Conservation (phyloP, 23 tunicate species). For the Oikopleura dioica region DNA sequence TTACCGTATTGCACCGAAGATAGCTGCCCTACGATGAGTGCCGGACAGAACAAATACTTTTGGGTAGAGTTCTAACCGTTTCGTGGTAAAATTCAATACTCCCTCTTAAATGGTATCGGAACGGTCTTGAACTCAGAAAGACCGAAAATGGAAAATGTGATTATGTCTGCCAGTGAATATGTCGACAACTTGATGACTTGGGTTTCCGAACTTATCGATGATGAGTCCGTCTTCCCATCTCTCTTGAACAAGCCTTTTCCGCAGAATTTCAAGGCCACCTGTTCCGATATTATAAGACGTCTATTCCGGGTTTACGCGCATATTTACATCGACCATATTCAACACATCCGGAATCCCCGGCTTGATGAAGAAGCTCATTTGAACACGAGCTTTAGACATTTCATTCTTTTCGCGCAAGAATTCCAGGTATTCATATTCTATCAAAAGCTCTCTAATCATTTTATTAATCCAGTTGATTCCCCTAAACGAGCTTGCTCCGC, state of each 20-base stretch:
- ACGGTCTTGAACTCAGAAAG: no score
- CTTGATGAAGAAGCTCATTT: conserved; percentile 84
- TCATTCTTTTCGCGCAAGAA: conserved; percentile 71
- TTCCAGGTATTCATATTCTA: conserved; percentile 25
- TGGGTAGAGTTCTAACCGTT: no score
- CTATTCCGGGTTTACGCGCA: conserved; percentile 89
- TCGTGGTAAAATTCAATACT: no score
- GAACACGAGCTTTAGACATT: conserved; percentile 88
- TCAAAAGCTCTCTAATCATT: no score
- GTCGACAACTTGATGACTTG: conserved; percentile 89
- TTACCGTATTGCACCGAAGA: conserved; percentile 52
- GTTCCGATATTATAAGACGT: conserved; percentile 55
- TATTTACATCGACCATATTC: conserved; percentile 75
- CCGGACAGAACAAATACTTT: background rate
- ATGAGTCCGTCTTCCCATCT: conserved; percentile 64
- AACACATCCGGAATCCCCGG: conserved; percentile 41
- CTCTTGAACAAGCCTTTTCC: conserved; percentile 71
- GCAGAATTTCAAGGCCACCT: conserved; percentile 53
- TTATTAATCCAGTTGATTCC: conserved; percentile 36
- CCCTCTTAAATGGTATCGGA: no score
- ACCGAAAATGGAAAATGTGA: conserved; percentile 65
- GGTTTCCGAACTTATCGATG: conserved; percentile 76
- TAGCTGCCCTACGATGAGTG: conserved; percentile 25
- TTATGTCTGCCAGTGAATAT: conserved; percentile 68
- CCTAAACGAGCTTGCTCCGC: conserved; percentile 67